Percentiles rank a stretch among this genome's conserved stretches.
phyloP scores from a whole-genome alignment of 2,113 vertebrate genomes.

The Willisornis vidua region DNA sequence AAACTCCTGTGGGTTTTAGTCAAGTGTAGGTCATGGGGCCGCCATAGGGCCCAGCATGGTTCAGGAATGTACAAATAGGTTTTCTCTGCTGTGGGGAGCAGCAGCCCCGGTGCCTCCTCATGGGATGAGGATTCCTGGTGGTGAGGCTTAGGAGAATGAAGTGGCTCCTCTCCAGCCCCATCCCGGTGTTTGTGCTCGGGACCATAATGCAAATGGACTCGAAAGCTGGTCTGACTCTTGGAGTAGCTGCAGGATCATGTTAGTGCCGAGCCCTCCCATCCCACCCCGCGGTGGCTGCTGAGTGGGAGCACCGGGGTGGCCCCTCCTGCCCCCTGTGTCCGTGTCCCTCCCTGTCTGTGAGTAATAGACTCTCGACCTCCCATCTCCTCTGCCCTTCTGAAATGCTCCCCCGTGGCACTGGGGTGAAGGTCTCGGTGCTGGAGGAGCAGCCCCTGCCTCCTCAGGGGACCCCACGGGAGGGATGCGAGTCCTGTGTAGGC shows the following conservation, averaged over 20 bases:
- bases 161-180: background rate
- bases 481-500: constrained; percentile 61
- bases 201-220: background rate
- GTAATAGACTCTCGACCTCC: constrained; percentile 13
- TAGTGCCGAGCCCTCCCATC: background rate
- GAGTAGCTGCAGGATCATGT: constrained; percentile 1
- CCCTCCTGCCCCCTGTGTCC: background rate
- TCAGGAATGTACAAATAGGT: constrained; percentile 14
- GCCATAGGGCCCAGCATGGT: background rate
- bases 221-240: background rate
- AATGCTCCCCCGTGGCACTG: constrained; percentile 57
- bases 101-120: background rate
- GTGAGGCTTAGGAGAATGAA: background rate
- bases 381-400: background rate
- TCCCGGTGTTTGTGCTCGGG: background rate
- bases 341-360: constrained; percentile 18
- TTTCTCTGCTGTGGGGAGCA: background rate
- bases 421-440: constrained; percentile 69
- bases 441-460: constrained; percentile 42
- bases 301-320: constrained; percentile 22
- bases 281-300: background rate
- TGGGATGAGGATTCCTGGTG: background rate
- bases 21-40: background rate
- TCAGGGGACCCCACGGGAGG: constrained; percentile 57
- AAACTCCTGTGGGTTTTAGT: background rate